A percentile compares a stretch with the other conserved stretches of the same genome.
These are phyloP conservation scores for Pseudorhombus dupliciocellatus DNA, from an alignment of 2,113 vertebrate genomes.

Conservation along the genomic window DNA sequence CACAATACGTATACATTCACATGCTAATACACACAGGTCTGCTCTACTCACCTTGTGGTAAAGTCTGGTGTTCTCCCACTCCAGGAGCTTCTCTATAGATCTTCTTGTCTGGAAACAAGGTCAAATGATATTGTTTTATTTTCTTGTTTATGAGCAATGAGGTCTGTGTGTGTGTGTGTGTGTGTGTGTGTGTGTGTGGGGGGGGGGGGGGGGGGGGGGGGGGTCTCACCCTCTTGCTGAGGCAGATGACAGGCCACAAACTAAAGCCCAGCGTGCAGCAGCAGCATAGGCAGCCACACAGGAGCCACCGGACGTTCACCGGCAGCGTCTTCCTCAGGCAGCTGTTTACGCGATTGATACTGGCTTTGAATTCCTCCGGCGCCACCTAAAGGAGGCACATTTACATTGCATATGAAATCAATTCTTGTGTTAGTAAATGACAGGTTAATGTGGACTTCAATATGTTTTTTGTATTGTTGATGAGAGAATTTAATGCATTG, in stretches of 20 bases:
- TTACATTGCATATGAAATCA: neutral
- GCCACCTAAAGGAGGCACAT: conserved; percentile 84
- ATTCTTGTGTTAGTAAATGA: neutral
- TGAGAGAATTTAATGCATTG: neutral
- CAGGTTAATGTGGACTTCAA: neutral
- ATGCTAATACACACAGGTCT: conserved; percentile 64
- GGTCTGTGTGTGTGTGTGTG: no score
- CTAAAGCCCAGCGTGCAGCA: conserved; percentile 99
- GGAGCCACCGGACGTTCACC: conserved; percentile 96
- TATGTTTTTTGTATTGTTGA: neutral
- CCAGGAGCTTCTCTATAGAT: conserved; percentile 98
- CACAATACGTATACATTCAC: neutral
- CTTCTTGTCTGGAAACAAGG: conserved; percentile 90
- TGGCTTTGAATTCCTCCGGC: conserved; percentile 98
- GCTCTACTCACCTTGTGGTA: conserved; percentile 96
- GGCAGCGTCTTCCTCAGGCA: conserved; percentile 98
- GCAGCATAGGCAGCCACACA: conserved; percentile 98
- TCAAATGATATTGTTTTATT: neutral
- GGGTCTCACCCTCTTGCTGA: conserved; percentile 96
- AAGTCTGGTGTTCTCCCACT: conserved; percentile 99
- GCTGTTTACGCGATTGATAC: conserved; percentile 95
- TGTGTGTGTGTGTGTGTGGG: no score
- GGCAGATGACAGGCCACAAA: conserved; percentile 99
- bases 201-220: neutral
- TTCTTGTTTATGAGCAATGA: no score